These are phyloP conservation scores for Dysidea cf. avara DNA, from an alignment of 37 sponge, comb jelly and placozoan genomes.

Conservation along the genomic window DNA sequence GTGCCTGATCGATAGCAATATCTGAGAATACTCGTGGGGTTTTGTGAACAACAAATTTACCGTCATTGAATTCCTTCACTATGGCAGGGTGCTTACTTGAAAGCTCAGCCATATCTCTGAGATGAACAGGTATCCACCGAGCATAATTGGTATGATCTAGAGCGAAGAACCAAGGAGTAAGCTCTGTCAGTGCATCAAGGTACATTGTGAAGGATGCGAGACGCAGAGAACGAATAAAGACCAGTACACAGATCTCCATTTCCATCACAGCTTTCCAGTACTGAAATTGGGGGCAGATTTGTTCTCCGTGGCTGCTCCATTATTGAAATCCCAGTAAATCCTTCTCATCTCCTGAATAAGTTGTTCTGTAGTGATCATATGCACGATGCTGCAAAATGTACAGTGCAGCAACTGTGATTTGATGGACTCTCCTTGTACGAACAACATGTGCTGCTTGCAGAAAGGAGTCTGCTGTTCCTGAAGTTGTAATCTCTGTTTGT, in stretches of 20 bases:
- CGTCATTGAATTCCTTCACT: not conserved
- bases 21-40: not conserved
- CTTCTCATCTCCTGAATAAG: not conserved
- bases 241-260: slow-evolving; percentile 23
- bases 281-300: slow-evolving; percentile 29
- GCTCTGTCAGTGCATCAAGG: slow-evolving; percentile 10
- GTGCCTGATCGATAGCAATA: slow-evolving; percentile 5
- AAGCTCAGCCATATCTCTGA: slow-evolving; percentile 25
- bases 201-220: slow-evolving; percentile 21
- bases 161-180: slow-evolving; percentile 14
- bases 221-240: slow-evolving; percentile 21
- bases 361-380: slow-evolving; percentile 12
- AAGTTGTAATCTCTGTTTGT: slow-evolving; percentile 18
- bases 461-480: slow-evolving; percentile 12
- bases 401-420: slow-evolving; percentile 24
- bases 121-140: slow-evolving; percentile 25
- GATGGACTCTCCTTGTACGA: slow-evolving; percentile 25
- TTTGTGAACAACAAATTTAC: not conserved
- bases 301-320: no score
- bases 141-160: slow-evolving; percentile 31
- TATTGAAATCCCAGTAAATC: no score
- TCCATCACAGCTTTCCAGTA: slow-evolving; percentile 21
- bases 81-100: slow-evolving; percentile 7
- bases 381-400: slow-evolving; percentile 22
- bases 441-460: slow-evolving; percentile 13